Conservation (phyloP, 2,888 invertebrate genomes). For the Drosophila mettleri region DNA sequence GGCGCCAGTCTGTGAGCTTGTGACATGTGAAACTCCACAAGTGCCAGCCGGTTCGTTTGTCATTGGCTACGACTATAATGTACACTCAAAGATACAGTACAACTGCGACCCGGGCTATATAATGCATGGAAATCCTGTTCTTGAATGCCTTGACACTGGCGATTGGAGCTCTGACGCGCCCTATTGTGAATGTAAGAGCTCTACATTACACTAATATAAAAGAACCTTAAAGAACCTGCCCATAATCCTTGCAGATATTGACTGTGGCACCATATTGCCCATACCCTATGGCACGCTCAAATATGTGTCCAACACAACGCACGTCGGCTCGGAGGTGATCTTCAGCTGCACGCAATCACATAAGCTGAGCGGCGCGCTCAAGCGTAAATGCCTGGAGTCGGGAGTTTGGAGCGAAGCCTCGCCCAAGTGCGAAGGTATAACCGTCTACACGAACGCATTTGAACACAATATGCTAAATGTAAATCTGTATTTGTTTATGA, state of each 20-base stretch:
- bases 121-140: slow-evolving; percentile 89
- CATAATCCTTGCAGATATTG: slow-evolving; percentile 88
- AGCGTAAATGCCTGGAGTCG: slow-evolving; percentile 90
- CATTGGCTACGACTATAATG: slow-evolving; percentile 94
- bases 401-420: slow-evolving; percentile 93
- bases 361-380: slow-evolving; percentile 90
- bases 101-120: slow-evolving; percentile 94
- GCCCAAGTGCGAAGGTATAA: slow-evolving; percentile 91
- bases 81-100: slow-evolving; percentile 94
- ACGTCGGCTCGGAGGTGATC: slow-evolving; percentile 91
- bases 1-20: slow-evolving; percentile 94
- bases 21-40: slow-evolving; percentile 94
- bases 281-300: slow-evolving; percentile 91
- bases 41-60: slow-evolving; percentile 94
- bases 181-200: slow-evolving; percentile 91
- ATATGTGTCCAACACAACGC: slow-evolving; percentile 92
- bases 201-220: no score
- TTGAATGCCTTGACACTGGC: slow-evolving; percentile 91
- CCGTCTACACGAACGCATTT: neutral
- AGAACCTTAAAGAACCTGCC: neutral
- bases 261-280: slow-evolving; percentile 93
- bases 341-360: slow-evolving; percentile 93
- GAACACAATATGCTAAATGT: neutral
- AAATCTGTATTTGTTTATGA: neutral
- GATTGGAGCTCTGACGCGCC: slow-evolving; percentile 94